Base-by-base conservation (phyloP, 2,888 invertebrate genomes). In the Kryphioiulus occultus region DNA sequence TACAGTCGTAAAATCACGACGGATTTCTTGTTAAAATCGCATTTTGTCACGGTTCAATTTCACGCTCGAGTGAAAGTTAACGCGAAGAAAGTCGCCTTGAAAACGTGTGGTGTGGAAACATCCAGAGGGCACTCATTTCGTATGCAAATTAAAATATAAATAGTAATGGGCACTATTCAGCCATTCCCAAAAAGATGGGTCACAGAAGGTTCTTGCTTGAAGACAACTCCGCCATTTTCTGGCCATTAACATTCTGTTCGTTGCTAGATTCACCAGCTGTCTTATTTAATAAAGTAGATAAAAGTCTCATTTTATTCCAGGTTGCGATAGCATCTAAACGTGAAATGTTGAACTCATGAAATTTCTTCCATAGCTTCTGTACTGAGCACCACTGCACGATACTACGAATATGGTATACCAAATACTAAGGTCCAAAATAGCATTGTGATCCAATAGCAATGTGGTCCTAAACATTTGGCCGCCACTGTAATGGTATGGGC, bases 71-170 rank as follows among this genome's bases (percentile, higher is more conserved):
- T 26, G 68, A 68, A 68, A 68, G 26, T 7, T 68, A 68, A 68
- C 68, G 68, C 7, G 68, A 68, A 26, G 26, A 68, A 68, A 68
- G 22, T 22, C 26, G 5, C 26, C 22, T 10, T 10, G 10, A 68
- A 68, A 68, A 5, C n/a, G 22, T 22, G 68, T 22, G 2, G 68
- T 22, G 2, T 68, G 26, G 68, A 68, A 68, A 68, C 7, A 7
- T 10, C 68, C 68, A 9, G 9, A 3, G 68, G 68, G 7, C 22
- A 26, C 68, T 68, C 68, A 68, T 68, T 68, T 68, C 68, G 12
- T 26, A 68, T 68, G 68, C 68, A 68, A 68, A 68, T 68, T 68
- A 68, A 68, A 68, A 68, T 68, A 68, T 10, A 26, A 68, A 22
- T 68, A 68, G 12, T 22, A 68, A 68, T 68, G 10, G 10, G n/a